Conservation (phyloP, 2,797 vertebrate genomes). For the Crenichthys baileyi region DNA sequence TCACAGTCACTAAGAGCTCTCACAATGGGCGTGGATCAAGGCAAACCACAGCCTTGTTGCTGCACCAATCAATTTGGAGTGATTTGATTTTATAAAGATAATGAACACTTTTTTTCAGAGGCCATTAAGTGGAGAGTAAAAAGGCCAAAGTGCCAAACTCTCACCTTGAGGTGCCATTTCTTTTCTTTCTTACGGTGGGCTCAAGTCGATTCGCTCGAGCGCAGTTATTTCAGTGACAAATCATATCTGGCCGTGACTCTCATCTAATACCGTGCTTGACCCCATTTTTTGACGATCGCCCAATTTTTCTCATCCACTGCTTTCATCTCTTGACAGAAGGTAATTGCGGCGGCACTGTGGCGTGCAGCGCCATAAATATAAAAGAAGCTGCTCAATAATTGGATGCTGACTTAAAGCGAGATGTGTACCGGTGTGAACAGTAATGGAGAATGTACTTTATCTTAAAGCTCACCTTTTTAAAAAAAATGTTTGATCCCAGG, state of each 20-base stretch:
- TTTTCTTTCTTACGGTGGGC: slow-evolving; percentile 61
- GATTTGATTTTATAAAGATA: slow-evolving; percentile 64
- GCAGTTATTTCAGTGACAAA: slow-evolving; percentile 71
- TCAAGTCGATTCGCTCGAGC: slow-evolving; percentile 65
- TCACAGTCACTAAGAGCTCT: slow-evolving; percentile 73
- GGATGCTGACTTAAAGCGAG: slow-evolving; percentile 45
- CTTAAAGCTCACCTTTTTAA: slow-evolving; percentile 26
- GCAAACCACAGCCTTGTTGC: slow-evolving; percentile 45
- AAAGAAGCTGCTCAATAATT: slow-evolving; percentile 58
- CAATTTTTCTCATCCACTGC: slow-evolving; percentile 58
- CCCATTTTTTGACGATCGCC: slow-evolving; percentile 68
- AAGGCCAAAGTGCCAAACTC: slow-evolving; percentile 53
- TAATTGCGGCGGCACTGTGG: slow-evolving; percentile 50
- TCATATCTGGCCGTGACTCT: slow-evolving; percentile 59
- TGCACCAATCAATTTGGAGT: slow-evolving; percentile 62
- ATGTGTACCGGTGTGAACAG: slow-evolving; percentile 34
- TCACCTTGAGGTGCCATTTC: slow-evolving; percentile 67
- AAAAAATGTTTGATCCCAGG: slow-evolving; percentile 24
- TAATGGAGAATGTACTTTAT: slow-evolving; percentile 50
- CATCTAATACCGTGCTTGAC: slow-evolving; percentile 66
- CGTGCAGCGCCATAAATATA: slow-evolving; percentile 49
- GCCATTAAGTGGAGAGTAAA: slow-evolving; percentile 39
- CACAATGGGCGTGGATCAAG: slow-evolving; percentile 60
- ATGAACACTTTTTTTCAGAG: slow-evolving; percentile 61
- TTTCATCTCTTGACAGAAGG: slow-evolving; percentile 47